Evolutionary conservation across 2,113 vertebrate genomes (phyloP).

Genomic region (Erinaceus europaeus): DNA sequence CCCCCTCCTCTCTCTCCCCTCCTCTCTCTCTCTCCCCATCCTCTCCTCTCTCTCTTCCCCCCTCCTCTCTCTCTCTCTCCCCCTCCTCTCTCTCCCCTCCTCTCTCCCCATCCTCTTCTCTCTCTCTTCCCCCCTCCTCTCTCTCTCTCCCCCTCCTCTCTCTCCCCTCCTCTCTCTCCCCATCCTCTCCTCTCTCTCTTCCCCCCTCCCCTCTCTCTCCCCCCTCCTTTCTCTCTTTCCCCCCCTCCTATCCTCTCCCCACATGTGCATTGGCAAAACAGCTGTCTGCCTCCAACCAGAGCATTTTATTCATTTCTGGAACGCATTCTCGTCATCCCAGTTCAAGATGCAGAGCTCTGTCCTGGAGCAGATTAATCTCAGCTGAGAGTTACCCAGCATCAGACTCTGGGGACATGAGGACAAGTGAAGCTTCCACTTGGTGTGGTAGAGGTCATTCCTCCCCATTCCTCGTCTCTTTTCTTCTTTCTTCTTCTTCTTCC

Average conservation of each 20-base stretch:
- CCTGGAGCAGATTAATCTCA: constrained; percentile 78
- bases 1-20: too few species aligned
- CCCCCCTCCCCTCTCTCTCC: too few species aligned
- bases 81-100: too few species aligned
- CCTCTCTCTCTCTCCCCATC: too few species aligned
- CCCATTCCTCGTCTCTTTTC: not conserved
- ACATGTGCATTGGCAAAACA: constrained; percentile 47
- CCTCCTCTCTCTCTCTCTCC: too few species aligned
- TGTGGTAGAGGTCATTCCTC: not conserved
- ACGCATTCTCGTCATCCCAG: constrained; percentile 78
- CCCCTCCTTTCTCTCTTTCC: too few species aligned
- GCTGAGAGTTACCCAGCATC: constrained; percentile 72
- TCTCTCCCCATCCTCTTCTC: too few species aligned
- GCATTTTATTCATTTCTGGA: constrained; percentile 80
- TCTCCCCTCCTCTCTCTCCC: too few species aligned
- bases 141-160: too few species aligned
- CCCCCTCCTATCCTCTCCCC: constrained; percentile 61
- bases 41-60: too few species aligned
- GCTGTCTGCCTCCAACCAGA: constrained; percentile 62
- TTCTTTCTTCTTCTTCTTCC: constrained; percentile 28
- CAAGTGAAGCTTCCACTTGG: not conserved
- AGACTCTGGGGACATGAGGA: constrained; percentile 64
- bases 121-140: too few species aligned
- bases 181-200: too few species aligned
- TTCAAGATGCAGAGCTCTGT: constrained; percentile 73